Percentiles rank a stretch among this genome's conserved stretches.
These are phyloP conservation scores for Tapirus terrestris DNA, from an alignment of 2,113 vertebrate species.

Conservation along the genomic window DNA sequence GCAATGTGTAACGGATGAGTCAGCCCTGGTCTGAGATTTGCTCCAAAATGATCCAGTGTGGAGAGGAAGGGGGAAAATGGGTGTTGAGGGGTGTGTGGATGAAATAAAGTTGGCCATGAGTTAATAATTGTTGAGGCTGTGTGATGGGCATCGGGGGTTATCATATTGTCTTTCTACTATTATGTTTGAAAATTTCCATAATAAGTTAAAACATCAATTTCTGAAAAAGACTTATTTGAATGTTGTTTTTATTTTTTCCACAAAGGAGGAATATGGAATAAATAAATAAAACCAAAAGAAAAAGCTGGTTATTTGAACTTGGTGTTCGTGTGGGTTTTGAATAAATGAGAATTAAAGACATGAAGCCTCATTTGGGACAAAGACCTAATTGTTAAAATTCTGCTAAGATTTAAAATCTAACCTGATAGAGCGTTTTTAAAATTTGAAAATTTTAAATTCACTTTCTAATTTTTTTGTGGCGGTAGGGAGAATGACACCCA, in stretches of 20 bases:
- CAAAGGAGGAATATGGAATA: not conserved
- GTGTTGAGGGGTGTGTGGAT: not conserved
- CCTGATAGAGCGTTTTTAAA: not conserved
- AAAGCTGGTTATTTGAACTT: not conserved
- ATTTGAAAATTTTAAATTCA: not conserved
- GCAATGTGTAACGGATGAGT: not conserved
- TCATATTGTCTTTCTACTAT: not conserved
- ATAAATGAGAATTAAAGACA: not conserved
- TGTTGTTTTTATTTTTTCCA: not conserved
- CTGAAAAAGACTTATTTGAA: not conserved
- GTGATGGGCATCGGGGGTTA: fast-evolving
- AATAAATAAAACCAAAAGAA: not conserved
- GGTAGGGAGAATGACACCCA: not conserved
- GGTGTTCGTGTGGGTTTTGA: not conserved
- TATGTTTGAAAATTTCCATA: not conserved
- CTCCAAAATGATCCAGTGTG: not conserved
- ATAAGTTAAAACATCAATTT: not conserved
- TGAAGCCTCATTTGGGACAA: not conserved
- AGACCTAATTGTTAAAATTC: not conserved
- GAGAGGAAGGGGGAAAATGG: not conserved
- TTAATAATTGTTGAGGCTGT: not conserved
- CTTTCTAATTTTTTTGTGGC: not conserved
- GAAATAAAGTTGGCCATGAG: not conserved
- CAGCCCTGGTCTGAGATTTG: not conserved
- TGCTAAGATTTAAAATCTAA: not conserved